phyloP scores from a whole-genome alignment of 2,113 vertebrate species.

The Tachycineta bicolor region DNA sequence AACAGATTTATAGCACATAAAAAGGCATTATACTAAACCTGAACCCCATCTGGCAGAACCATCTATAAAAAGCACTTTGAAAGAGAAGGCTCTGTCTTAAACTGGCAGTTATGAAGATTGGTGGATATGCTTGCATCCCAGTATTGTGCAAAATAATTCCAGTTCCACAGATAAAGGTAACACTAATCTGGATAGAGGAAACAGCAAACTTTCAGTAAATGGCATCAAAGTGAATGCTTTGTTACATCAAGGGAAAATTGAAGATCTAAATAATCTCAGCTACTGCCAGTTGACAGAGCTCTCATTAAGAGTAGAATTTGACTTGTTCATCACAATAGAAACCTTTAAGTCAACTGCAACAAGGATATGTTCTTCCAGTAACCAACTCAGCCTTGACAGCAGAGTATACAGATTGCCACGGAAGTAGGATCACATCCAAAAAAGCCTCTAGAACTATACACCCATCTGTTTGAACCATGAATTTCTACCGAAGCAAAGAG shows the following conservation, averaged over 20 bases:
- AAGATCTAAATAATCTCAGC: not conserved
- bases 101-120: not conserved
- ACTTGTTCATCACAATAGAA: not conserved
- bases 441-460: not conserved
- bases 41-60: constrained; percentile 9
- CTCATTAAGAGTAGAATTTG: not conserved
- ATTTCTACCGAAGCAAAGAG: not conserved
- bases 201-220: not conserved
- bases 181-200: not conserved
- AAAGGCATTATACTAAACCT: constrained; percentile 8
- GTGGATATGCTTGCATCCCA: not conserved
- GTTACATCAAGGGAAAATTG: not conserved
- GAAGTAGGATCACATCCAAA: not conserved
- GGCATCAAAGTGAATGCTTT: not conserved
- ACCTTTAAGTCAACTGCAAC: not conserved
- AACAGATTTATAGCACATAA: constrained; percentile 2
- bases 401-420: not conserved
- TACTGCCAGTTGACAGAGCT: not conserved
- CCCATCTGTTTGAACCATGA: not conserved
- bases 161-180: not conserved
- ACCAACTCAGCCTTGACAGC: not conserved
- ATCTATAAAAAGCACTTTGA: not conserved
- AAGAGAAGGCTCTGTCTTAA: not conserved
- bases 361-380: not conserved
- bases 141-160: not conserved